Base-by-base conservation (phyloP, 2,888 invertebrate species). In the Pyrochroa serraticornis region DNA sequence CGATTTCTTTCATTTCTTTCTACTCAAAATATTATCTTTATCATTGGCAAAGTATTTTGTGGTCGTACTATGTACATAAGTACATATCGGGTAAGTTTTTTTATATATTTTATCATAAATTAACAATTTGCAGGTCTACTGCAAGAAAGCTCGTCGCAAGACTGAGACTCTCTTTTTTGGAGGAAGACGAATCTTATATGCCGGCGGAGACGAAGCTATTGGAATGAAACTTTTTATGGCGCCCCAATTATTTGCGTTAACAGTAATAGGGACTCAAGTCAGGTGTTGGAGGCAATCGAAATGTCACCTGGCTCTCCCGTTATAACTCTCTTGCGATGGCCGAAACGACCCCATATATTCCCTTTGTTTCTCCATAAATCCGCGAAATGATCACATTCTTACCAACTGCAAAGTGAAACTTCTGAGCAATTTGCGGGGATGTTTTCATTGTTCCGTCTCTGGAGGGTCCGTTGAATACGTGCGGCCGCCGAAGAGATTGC, bases 321-420 rank as follows among this genome's bases (percentile, higher is more conserved):
- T 69, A 71, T 70, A 71, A 72, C 66, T 70, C 69, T 68, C 66
- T 34, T 32, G 63, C 62, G 68, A 69, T 67, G 60, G 62, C 62
- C 64, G 42, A 66, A 72, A 72, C 69, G 63, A 70, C 62, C 65
- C 64, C 68, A 74, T 78, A 77, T 73, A 75, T 77, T 71, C 67
- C 66, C 65, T 70, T 71, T 70, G 69, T 71, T 72, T 74, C 70
- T 63, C 69, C 65, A 74, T 75, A 76, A 75, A 75, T 75, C 73
- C 70, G 58, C 60, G 62, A 70, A 74, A 73, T 74, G 73, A 75
- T 72, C 70, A 67, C 72, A 70, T 75, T 74, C 72, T 75, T 73
- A 70, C 71, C 66, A 68, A 66, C 66, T 66, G 68, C 69, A 71
- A 75, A 74, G 74, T 74, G 74, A 75, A 75, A 75, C 72, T 74